phyloP scores from a whole-genome alignment of 1,140 invertebrate species.

The Camponotus floridanus region DNA sequence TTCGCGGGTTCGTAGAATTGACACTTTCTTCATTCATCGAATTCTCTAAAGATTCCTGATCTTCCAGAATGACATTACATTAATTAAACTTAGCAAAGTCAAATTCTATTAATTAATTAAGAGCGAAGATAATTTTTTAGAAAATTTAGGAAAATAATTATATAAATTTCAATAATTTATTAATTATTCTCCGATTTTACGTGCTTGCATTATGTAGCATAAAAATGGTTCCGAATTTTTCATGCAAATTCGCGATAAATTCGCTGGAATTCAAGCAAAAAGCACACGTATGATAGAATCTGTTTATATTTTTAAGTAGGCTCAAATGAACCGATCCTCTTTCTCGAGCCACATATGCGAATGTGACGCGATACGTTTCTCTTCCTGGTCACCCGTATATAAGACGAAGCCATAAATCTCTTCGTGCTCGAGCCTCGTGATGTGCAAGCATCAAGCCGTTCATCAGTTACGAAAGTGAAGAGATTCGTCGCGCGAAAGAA shows the following conservation, averaged over 20 bases:
- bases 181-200: neutral
- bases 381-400: conserved; percentile 72
- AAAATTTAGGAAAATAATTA: neutral
- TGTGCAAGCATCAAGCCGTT: conserved; percentile 61
- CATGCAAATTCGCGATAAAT: neutral
- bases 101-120: neutral
- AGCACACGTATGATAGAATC: neutral
- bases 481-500: conserved; percentile 20
- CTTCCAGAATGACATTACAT: neutral
- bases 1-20: neutral
- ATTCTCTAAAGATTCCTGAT: neutral
- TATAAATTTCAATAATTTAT: neutral
- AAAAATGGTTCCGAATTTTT: no score
- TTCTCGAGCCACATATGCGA: conserved; percentile 59
- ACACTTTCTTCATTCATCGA: neutral
- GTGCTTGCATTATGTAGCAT: no score
- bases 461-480: conserved; percentile 73
- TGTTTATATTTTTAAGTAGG: conserved; percentile 38
- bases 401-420: conserved; percentile 74
- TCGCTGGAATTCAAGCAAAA: conserved; percentile 7
- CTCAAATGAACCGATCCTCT: conserved; percentile 65
- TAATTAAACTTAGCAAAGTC: neutral
- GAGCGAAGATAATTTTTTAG: neutral
- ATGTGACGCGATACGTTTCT: conserved; percentile 71
- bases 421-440: conserved; percentile 63